A percentile compares a stretch with the other conserved stretches of the same genome.
phyloP scores from a whole-genome alignment of 1,140 invertebrate species.

The Drosophila triauraria region DNA sequence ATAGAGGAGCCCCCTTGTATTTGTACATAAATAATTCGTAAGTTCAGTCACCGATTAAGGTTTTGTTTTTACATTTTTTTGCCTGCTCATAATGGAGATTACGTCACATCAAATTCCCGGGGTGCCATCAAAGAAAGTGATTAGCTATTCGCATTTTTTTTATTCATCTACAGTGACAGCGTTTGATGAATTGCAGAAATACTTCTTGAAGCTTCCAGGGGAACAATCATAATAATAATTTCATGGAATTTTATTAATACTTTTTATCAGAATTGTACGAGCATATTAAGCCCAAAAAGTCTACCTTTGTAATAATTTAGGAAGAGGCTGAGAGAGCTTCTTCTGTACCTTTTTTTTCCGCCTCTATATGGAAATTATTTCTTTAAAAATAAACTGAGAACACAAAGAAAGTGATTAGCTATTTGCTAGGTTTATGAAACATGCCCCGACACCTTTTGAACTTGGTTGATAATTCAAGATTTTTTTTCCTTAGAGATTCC shows the following conservation, averaged over 20 bases:
- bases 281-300: neutral
- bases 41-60: slow-evolving; percentile 3
- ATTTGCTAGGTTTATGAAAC: too few species aligned
- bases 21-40: slow-evolving; percentile 14
- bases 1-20: slow-evolving; percentile 15
- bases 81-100: slow-evolving; percentile 26
- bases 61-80: slow-evolving; percentile 24
- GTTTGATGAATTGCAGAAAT: slow-evolving; percentile 3
- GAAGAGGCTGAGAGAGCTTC: too few species aligned
- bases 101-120: slow-evolving; percentile 15
- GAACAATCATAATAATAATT: neutral
- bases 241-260: neutral
- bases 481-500: slow-evolving; percentile 13
- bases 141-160: slow-evolving; percentile 30
- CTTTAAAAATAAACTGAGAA: slow-evolving; percentile 8
- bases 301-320: neutral
- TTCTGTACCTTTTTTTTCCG: too few species aligned
- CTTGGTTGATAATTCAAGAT: slow-evolving; percentile 8
- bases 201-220: neutral
- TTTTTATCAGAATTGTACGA: neutral
- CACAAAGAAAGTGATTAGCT: slow-evolving; percentile 54
- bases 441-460: slow-evolving; percentile 33
- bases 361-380: too few species aligned
- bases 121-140: slow-evolving; percentile 43
- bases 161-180: slow-evolving; percentile 18